Evolutionary conservation across 2,888 invertebrate genomes (phyloP), one percentile per base, ranked within the genome.

Genomic region (Parnassius glacialis): DNA sequence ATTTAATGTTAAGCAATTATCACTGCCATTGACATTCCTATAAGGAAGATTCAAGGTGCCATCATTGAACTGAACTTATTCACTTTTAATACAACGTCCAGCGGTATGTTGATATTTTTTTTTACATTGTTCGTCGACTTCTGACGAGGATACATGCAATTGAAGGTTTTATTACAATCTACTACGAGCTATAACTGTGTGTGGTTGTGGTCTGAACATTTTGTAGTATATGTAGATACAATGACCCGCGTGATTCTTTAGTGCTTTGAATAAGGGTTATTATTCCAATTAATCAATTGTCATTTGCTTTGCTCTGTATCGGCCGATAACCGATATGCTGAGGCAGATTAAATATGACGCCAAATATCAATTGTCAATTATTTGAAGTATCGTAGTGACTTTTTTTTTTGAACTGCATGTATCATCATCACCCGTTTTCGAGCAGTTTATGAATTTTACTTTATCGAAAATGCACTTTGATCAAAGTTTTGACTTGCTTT

Each of bases 1-100:
- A 76, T 78, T 69, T 80, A 77, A 72, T 59, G 62, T 69, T 69
- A 63, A 71, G 71, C 69, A 70, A 58, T 68, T 72, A 79, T 71
- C 85, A 88, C 89, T 89, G 88, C 88, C 90, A 83, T 77, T 72
- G 67, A 86, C 88, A 87, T 89, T 89, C 89, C 87, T 77, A 47
- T 58, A 59, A 64, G 74, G 74, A 69, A 66, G 61, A 68, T 68
- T 64, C 63, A 79, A 71, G 78, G 81, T 84, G 87, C 80, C 84
- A 83, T 84, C 81, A 70, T 70, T 68, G 71, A 71, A 74, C 74
- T 75, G 74, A 71, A 70, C 48, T 13, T 67, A 54, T 55, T 61
- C 60, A 55, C 55, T 44, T 56, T 59, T 68, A 61, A 53, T 64
- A 71, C 75, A 64, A 55, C 61, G 48, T 59, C 56, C 61, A 57